Evolutionary conservation across 2,888 invertebrate species (phyloP), one percentile per base, ranked within the genome.

Genomic region (Thalpophila matura): DNA sequence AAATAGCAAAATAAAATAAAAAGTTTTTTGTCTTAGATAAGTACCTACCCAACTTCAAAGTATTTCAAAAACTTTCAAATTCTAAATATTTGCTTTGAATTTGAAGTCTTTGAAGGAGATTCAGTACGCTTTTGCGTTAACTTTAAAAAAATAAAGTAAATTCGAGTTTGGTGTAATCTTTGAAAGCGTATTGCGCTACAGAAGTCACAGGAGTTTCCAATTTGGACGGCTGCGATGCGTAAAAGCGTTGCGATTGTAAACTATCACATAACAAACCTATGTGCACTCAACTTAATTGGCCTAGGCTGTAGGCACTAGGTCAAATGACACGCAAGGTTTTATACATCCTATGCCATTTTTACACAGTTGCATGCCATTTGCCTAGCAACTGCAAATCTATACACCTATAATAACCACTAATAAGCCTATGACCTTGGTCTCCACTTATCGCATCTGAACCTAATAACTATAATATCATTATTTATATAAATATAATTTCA

Each of bases 141-240:
- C 31, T 43, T n/a, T 9, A 14, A 29, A 27, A 4, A 6, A 22
- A 9, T 38, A 16, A 27, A 40, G 22, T 20, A 20, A 51, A 56
- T 35, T 26, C 14, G 66, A 51, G 53, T 57, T 50, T 29, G 31
- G 49, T 54, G 40, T 46, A 24, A 71, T 57, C 37, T 47, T 16
- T 20, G 20, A 37, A 57, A 57, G 40, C 42, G 51, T 60, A 35
- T 47, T 37, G 50, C 37, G 45, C 50, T 58, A 60, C 49, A 38
- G 16, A 69, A 76, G 40, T 54, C 49, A 66, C 64, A 64, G 57
- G 58, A 56, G 60, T 55, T 65, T 73, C 70, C 64, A 55, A 74
- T 38, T 74, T 87, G 89, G 90, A 90, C 89, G 89, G 90, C 84
- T 84, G 83, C 82, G 80, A 79, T 84, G 76, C 79, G 69, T 82